phyloP scores from a whole-genome alignment of 2,888 invertebrate genomes.

The Monopis laevigella region DNA sequence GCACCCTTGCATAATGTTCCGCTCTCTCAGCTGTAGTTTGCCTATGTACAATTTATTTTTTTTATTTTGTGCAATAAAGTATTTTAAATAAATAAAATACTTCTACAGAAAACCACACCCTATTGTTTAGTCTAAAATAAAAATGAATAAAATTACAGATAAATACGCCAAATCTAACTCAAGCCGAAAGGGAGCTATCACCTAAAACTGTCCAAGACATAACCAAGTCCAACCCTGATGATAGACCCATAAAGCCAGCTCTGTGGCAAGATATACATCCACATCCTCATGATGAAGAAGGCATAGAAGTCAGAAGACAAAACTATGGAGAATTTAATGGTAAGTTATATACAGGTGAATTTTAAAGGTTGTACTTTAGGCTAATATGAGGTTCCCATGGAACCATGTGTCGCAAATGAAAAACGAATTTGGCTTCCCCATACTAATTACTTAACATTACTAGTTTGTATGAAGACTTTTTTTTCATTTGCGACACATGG shows the following conservation, averaged over 20 bases:
- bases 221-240: slow-evolving; percentile 13
- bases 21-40: not conserved
- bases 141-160: no score
- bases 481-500: no score
- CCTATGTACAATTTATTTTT: not conserved
- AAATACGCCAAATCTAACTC: slow-evolving; percentile 25
- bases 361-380: no score
- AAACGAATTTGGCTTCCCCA: no score
- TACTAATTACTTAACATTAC: no score
- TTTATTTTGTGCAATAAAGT: not conserved
- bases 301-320: slow-evolving; percentile 25
- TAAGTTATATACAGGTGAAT: slow-evolving; percentile 19
- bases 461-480: no score
- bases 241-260: slow-evolving; percentile 11
- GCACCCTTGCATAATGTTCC: not conserved
- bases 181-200: slow-evolving; percentile 54
- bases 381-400: no score
- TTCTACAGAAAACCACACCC: no score
- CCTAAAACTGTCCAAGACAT: slow-evolving; percentile 35
- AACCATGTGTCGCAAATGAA: no score
- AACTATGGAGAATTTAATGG: slow-evolving; percentile 46
- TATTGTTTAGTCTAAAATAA: no score
- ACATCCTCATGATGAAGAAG: not conserved
- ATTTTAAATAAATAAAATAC: not conserved
- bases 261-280: slow-evolving; percentile 15